These are phyloP conservation scores for Oryzias celebensis DNA, from an alignment of 2,113 vertebrate species.

Conservation along the genomic window DNA sequence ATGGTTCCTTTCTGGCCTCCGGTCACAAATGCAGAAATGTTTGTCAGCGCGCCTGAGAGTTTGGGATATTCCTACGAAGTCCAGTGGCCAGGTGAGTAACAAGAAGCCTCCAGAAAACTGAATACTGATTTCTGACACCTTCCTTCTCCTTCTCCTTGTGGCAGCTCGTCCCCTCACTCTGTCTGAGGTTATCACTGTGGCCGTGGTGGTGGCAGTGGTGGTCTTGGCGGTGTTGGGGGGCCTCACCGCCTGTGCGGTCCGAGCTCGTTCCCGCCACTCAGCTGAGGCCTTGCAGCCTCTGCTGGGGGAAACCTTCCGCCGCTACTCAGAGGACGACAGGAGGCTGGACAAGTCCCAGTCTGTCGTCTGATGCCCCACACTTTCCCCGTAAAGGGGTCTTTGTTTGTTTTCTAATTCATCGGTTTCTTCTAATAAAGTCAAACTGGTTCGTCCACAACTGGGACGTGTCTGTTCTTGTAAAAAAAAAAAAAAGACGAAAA, in stretches of 20 bases:
- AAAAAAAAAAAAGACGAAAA: no score
- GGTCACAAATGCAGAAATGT: constrained; percentile 92
- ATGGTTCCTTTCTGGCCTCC: constrained; percentile 99
- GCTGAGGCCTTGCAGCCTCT: constrained; percentile 85
- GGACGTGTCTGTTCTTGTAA: not conserved
- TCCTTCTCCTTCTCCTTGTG: not conserved
- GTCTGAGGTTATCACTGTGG: constrained; percentile 89
- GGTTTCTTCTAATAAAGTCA: constrained; percentile 63
- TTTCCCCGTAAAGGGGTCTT: constrained; percentile 17
- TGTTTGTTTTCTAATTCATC: constrained; percentile 30
- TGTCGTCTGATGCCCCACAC: constrained; percentile 67
- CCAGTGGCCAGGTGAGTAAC: constrained; percentile 87
- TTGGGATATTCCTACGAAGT: constrained; percentile 93
- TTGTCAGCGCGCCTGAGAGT: constrained; percentile 86
- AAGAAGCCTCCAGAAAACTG: not conserved
- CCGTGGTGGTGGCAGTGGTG: constrained; percentile 82
- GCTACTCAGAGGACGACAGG: constrained; percentile 86
- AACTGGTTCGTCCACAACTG: constrained; percentile 36
- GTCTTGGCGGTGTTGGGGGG: constrained; percentile 82
- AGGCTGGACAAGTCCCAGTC: constrained; percentile 80
- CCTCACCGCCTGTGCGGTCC: constrained; percentile 77
- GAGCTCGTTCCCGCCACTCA: constrained; percentile 69
- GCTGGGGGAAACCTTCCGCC: constrained; percentile 84
- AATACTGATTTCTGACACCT: not conserved
- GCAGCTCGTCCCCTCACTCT: constrained; percentile 80